phyloP scores from a whole-genome alignment of 2,888 invertebrate genomes.

The Drosophila colorata region DNA sequence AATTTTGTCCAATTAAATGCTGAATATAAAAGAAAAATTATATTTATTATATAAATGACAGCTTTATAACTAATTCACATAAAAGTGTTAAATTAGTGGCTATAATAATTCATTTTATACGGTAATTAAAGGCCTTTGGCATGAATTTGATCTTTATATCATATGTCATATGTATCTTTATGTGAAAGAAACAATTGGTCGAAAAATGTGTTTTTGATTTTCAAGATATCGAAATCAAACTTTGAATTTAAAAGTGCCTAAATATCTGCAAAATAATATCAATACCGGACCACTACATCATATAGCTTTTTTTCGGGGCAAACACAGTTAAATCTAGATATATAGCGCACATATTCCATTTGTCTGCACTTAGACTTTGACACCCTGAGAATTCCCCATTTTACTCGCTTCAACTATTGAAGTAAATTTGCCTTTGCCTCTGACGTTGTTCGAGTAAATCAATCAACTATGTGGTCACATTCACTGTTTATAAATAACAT shows the following conservation, averaged over 20 bases:
- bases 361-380: too few relatives aligned
- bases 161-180: too few relatives aligned
- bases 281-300: too few relatives aligned
- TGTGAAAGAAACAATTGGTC: background rate
- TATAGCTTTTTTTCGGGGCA: too few relatives aligned
- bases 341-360: too few relatives aligned
- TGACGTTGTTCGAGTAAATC: background rate
- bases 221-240: background rate
- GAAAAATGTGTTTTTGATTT: background rate
- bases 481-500: background rate
- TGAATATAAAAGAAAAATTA: background rate
- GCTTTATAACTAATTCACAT: background rate
- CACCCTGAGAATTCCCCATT: too few relatives aligned
- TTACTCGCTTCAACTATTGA: too few relatives aligned
- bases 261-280: too few relatives aligned
- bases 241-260: too few relatives aligned
- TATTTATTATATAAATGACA: background rate
- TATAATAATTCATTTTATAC: background rate
- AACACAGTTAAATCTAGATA: too few relatives aligned
- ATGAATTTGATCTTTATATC: background rate
- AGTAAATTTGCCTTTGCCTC: background rate
- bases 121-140: slow-evolving; percentile 11
- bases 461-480: background rate
- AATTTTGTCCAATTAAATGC: background rate
- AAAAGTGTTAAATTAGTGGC: background rate